Evolutionary conservation across 2,113 vertebrate genomes (phyloP), one percentile per base, ranked within the genome.

Genomic region (Pandion haliaetus): DNA sequence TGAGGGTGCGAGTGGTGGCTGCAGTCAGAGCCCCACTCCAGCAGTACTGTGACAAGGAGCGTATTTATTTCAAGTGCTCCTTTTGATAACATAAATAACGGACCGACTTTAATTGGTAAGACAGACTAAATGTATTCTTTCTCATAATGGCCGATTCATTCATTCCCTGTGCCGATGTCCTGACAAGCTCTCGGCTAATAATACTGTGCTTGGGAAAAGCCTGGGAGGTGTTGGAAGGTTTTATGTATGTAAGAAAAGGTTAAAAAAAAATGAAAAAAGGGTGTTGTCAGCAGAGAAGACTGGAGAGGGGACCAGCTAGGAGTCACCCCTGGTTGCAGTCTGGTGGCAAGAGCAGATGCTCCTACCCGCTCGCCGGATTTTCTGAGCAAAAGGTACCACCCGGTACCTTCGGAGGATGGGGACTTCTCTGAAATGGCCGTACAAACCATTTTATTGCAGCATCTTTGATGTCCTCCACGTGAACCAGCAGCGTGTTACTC

Each of bases 251-350:
- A 8, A 86, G 65, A 52, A 65, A 47, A 50, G 10, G 34, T 45
- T 52, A 26, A 21, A 66, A 52, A 66, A 52, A n/a, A n/a, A 17
- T 29, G 3, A 15, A 45, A 47, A 74, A 50, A 24, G 26, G 31
- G 25, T 61, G n/a, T 73, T 74, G 21, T 36, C 54, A 20, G 61
- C 20, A 86, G n/a, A 42, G 54, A 36, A 47, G 5, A 36, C 34
- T 23, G 26, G 36, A 36, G 77, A 62, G 55, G 26, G 26, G 32
- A 57, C 19, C 0, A 2, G 55, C 15, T 50, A 0, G 0, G 62
- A 34, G 55, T 62, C 77, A 62, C 18, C n/a, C 16, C 49, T 62
- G 19, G 31, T 38, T 82, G 55, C 1, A 2, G 19, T 69, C 55
- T 1, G 1, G 32, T 3, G 3, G 36, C 19, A 28, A 28, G n/a